phyloP scores from a whole-genome alignment of 2,888 invertebrate species.

The Periphyllus acericola region DNA sequence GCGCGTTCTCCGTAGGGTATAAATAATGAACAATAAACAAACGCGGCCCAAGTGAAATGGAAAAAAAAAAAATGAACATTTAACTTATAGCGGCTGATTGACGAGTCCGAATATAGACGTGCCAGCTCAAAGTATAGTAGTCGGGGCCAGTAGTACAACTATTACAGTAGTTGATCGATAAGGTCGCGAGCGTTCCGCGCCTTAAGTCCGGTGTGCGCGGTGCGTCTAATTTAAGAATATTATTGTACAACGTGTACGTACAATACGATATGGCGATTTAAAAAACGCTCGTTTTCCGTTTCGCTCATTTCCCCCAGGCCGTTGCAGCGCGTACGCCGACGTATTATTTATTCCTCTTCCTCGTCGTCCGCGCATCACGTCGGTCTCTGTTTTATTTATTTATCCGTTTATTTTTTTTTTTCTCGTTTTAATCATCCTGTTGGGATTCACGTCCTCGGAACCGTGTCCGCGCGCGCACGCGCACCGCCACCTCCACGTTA shows the following conservation, averaged over 20 bases:
- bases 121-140: slow-evolving; percentile 43
- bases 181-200: slow-evolving; percentile 37
- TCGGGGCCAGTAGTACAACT: too few relatives aligned
- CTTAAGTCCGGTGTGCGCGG: slow-evolving; percentile 38
- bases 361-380: background rate
- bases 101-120: slow-evolving; percentile 56
- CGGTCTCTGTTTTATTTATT: too few relatives aligned
- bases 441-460: background rate
- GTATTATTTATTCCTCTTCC: background rate
- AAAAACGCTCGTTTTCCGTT: background rate
- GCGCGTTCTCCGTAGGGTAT: background rate
- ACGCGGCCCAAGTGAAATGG: background rate
- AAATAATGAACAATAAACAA: slow-evolving; percentile 35
- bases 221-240: slow-evolving; percentile 54
- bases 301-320: background rate
- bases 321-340: too few relatives aligned
- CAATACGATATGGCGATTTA: background rate
- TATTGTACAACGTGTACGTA: background rate
- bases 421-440: background rate
- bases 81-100: slow-evolving; percentile 46
- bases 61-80: slow-evolving; percentile 21
- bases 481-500: background rate
- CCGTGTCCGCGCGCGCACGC: background rate
- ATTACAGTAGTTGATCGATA: slow-evolving; percentile 51
- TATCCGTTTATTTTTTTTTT: background rate